Evolutionary conservation across 1,140 invertebrate genomes (phyloP), one percentile per base, ranked within the genome.

Genomic region (Manduca sexta): DNA sequence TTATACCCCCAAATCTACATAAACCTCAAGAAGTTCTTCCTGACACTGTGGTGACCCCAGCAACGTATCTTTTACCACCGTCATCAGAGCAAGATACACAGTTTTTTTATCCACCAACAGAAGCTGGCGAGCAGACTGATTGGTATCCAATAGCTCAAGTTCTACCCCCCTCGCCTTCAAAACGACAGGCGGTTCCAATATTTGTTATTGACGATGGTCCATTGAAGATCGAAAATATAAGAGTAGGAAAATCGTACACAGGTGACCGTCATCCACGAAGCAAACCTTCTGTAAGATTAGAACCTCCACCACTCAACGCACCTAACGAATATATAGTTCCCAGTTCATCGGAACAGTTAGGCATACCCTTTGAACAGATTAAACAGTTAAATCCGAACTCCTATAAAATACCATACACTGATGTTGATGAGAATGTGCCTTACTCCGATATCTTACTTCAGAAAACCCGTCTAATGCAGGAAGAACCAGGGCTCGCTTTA

Each of bases 51-150:
- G 59, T 58, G 0, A 71, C 69, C 15, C 77, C 74, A 3, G 70
- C 76, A 7, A 79, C 75, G 0, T 82, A 73, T 54, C 59, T 84
- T 15, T 47, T 83, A 40, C 81, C 81, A 46, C 81, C 81, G 6
- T 52, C 62, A 4, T 45, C 54, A 26, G 64, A 74, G 6, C 62
- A 60, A 15, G 57, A 72, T 51, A 51, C 58, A 14, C 64, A 70
- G 12, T 78, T 65, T 51, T 60, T 56, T 18, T 71, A 69, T 11
- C 54, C 63, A 12, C 60, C 71, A 2, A 64, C 64, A 13, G 67
- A 74, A 50, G 17, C 72, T 1, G 67, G 42, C n/a, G 62, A 70
- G 21, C 72, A 82, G 46, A 70, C 60, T 21, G 79, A 84, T 35
- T 84, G 81, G 81, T 68, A 74, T 46, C 81, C 81, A 4, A 83